Evolutionary conservation across 2,797 vertebrate species (phyloP), one percentile per base, ranked within the genome.

Genomic region (Ficedula albicollis): DNA sequence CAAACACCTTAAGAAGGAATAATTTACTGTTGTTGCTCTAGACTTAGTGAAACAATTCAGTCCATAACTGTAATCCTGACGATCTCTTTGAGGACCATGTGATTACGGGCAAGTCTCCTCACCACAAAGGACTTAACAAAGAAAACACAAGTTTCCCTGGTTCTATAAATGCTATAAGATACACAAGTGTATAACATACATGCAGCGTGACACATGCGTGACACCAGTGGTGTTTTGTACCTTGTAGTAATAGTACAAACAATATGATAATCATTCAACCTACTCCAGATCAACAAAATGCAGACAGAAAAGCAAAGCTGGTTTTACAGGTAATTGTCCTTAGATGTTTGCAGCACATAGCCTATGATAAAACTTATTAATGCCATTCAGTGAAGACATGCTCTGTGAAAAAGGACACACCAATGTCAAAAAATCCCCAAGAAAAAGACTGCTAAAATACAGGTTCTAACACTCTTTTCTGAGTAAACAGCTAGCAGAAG

Each of bases 401-500:
- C 22, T 88, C 36, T 51, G n/a, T 62, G 22, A 92, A 91, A 88
- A 90, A 94, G 82, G 82, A 88, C 67, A 56, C 9, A 13, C 5
- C 76, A 91, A 93, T 60, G 48, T 68, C 87, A 93, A 54, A 95
- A 91, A 75, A 85, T 22, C 34, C 46, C 18, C 26, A 63, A 62
- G 60, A 91, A 85, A 95, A 67, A 58, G 38, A 39, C 7, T n/a
- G 51, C 34, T 87, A 86, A 85, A 89, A 83, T 58, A 56, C 39
- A 77, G 13, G 30, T 68, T 85, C 70, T 32, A 51, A 17, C 15
- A 32, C 43, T 60, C 44, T 70, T 91, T 68, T 77, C 86, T 88
- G 66, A 88, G 64, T 39, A 96, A 94, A 86, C 26, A 95, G 23
- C 77, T 75, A 43, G 51, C 11, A 59, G 54, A 81, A 93, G n/a